Evolutionary conservation across 2,888 invertebrate species (phyloP).

Genomic region (Auanema sp.): DNA sequence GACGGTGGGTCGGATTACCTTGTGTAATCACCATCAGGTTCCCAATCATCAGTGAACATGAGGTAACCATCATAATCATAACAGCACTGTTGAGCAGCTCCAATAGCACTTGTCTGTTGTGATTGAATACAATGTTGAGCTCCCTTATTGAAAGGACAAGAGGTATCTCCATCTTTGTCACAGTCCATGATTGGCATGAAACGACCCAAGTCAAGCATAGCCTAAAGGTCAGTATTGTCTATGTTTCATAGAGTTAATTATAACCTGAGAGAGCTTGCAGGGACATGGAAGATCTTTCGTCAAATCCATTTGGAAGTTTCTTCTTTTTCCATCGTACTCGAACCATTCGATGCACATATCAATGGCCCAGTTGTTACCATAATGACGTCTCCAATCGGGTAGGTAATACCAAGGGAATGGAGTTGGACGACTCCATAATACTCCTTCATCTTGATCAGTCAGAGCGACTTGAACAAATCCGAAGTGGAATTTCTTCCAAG

Average conservation of each 20-base stretch:
- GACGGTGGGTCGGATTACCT: constrained; percentile 9
- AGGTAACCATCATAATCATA: constrained; percentile 87
- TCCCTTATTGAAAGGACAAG: constrained; percentile 84
- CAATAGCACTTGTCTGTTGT: constrained; percentile 65
- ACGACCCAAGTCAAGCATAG: constrained; percentile 82
- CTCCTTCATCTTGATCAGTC: constrained; percentile 65
- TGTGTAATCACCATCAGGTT: constrained; percentile 66
- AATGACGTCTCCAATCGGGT: constrained; percentile 81
- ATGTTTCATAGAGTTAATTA: too few species aligned
- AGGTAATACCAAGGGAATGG: constrained; percentile 81
- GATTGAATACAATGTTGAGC: constrained; percentile 90
- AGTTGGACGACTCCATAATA: constrained; percentile 87
- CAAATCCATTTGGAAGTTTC: constrained; percentile 58
- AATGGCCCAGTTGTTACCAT: constrained; percentile 82
- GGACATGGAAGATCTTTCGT: constrained; percentile 73
- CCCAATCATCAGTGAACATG: constrained; percentile 91
- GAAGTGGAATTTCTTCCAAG: constrained; percentile 53
- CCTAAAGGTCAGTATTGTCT: constrained; percentile 65
- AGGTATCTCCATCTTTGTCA: constrained; percentile 83
- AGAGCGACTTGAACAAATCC: constrained; percentile 54
- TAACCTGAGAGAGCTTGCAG: constrained; percentile 80
- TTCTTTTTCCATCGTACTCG: constrained; percentile 58
- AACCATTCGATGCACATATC: constrained; percentile 88
- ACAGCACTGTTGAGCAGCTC: constrained; percentile 87
- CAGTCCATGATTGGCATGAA: constrained; percentile 87